Evolutionary conservation across 2,113 vertebrate species (phyloP).

Genomic region (Phaethon lepturus): DNA sequence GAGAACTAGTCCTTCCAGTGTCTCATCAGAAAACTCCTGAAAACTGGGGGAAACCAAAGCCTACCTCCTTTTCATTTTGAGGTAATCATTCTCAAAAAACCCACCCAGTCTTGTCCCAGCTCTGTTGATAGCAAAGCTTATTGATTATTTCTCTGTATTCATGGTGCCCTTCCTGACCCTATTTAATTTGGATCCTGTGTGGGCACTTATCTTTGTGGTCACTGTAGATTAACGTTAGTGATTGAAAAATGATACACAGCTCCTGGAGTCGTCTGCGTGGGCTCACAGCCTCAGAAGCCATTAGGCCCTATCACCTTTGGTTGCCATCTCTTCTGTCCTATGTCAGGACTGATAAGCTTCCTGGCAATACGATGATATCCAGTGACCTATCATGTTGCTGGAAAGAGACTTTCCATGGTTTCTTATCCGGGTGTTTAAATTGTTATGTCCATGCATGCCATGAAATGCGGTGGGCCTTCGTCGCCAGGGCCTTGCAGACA

Average conservation of each 20-base stretch:
- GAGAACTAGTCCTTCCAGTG: not conserved
- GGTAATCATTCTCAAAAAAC: not conserved
- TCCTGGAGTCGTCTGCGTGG: not conserved
- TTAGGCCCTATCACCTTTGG: not conserved
- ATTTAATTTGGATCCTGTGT: constrained; percentile 47
- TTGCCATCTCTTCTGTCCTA: not conserved
- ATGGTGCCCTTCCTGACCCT: constrained; percentile 3
- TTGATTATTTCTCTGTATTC: constrained; percentile 32
- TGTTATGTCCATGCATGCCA: not conserved
- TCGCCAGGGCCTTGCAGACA: accelerated
- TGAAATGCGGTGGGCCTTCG: not conserved
- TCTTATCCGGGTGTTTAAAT: not conserved
- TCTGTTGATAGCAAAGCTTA: not conserved
- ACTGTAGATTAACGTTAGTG: constrained; percentile 4
- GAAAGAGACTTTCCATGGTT: not conserved
- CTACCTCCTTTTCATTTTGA: not conserved
- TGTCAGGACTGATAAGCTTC: not conserved
- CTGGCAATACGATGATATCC: not conserved
- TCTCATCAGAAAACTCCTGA: not conserved
- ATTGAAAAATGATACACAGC: constrained; percentile 17
- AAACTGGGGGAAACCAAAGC: not conserved
- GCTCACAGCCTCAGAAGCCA: not conserved
- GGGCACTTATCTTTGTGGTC: constrained; percentile 37
- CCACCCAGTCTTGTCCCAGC: not conserved
- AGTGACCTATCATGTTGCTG: not conserved